Conservation (phyloP, 1,140 invertebrate genomes). For the Tetramorium alpestre region DNA sequence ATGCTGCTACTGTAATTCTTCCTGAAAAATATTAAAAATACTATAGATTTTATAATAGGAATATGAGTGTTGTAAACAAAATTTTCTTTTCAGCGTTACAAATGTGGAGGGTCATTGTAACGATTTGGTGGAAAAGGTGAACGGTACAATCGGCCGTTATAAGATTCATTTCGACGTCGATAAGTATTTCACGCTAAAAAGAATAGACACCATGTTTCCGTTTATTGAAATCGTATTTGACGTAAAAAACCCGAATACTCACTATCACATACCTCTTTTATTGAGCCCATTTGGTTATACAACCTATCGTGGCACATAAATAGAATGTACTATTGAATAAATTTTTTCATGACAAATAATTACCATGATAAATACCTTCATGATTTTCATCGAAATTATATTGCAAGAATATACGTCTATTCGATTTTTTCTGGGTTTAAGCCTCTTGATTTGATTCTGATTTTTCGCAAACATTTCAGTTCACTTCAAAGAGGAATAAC, state of each 20-base stretch:
- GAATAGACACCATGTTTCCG: conserved; percentile 90
- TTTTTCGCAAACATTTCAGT: no score
- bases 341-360: neutral
- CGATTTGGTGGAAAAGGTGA: conserved; percentile 87
- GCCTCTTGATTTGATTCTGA: no score
- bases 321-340: conserved; percentile 45
- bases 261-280: conserved; percentile 93
- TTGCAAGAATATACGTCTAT: neutral
- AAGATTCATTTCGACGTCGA: conserved; percentile 92
- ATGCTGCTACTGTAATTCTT: neutral
- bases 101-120: conserved; percentile 89
- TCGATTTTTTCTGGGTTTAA: no score
- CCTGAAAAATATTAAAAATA: neutral
- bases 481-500: no score
- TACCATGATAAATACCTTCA: neutral
- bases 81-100: conserved; percentile 86
- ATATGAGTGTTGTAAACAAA: neutral
- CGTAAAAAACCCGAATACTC: conserved; percentile 88
- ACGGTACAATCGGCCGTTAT: conserved; percentile 89
- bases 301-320: conserved; percentile 89
- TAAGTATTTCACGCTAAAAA: conserved; percentile 88
- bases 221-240: conserved; percentile 93
- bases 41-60: neutral
- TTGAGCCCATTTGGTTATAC: conserved; percentile 93
- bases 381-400: neutral